Evolutionary conservation across 2,888 invertebrate species (phyloP), one percentile per base, ranked within the genome.

Genomic region (Agonopterix heracliana): DNA sequence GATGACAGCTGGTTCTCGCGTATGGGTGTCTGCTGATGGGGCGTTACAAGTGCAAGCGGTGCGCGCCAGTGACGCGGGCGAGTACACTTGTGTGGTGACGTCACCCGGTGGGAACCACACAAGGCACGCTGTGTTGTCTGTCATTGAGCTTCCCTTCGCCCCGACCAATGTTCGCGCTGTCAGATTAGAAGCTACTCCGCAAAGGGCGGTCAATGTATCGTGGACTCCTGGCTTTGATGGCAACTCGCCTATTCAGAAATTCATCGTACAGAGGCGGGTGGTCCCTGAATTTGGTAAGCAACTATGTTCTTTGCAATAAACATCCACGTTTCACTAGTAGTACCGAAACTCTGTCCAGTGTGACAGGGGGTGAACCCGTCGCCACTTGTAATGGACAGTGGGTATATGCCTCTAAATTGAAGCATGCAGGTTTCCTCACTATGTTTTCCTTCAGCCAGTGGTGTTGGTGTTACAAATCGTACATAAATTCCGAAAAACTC

Each of bases 211-310:
- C 55, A 96, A 97, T 70, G 93, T 99, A 2, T 94, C 94, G 13
- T 99, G 99, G 98, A 95, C 95, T 9, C 95, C 97, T 0, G 97
- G 97, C 34, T 99, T 98, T 79, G 97, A 99, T 84, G 99, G 99
- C 49, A 98, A 99, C 79, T 97, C 97, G 68, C 96, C 97, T 9
- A 94, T 98, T 51, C 91, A 94, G 64, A 96, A 97, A 73, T 99
- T 95, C 77, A 96, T 97, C 56, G 92, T 99, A 48, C 97, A 99
- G 76, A 94, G 94, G 77, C 91, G 97, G 55, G 94, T 96, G 66
- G 95, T 98, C 26, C 95, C 96, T 1, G 95, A 95, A 78, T 90
- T 95, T 60, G 96, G 96, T 96, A 85, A 89, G 90, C 76, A 12
- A 49, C 26, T 38, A 17, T 17, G 17, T 17, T 17, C 3, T 26